Evolutionary conservation across 2,113 vertebrate species (phyloP).

Genomic region (Dermatemys mawii): DNA sequence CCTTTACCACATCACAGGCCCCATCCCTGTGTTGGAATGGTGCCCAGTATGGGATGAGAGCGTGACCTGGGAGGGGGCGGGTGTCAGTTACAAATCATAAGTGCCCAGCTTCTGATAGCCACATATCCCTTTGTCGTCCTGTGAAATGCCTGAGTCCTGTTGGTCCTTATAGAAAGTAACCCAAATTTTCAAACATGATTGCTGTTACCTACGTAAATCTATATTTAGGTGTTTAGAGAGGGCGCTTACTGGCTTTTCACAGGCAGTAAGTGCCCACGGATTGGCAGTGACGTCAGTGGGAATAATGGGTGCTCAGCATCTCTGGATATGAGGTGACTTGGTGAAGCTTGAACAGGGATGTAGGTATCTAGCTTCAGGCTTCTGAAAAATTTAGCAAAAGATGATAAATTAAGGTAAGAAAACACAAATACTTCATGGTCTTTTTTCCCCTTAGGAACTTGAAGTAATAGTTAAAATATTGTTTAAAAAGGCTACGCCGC

Average conservation of each 20-base stretch:
- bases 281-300: background rate
- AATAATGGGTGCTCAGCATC: background rate
- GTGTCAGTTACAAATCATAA: too few species aligned
- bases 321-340: background rate
- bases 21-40: background rate
- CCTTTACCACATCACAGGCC: too few species aligned
- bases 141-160: background rate
- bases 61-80: too few species aligned
- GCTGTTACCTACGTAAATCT: rapidly evolving
- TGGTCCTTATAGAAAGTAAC: background rate
- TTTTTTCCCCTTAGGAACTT: background rate
- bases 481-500: background rate
- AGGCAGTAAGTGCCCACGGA: background rate
- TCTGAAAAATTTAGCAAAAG: background rate
- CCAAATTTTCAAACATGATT: background rate
- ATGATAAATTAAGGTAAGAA: background rate
- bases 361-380: background rate
- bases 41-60: background rate
- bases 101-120: background rate
- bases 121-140: background rate
- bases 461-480: background rate
- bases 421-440: background rate
- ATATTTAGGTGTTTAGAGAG: background rate
- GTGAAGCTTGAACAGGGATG: background rate
- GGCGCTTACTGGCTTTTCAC: background rate